A percentile compares a stretch with the other conserved stretches of the same genome.
phyloP scores from a whole-genome alignment of 2,888 invertebrate genomes.

The Pteria penguin region DNA sequence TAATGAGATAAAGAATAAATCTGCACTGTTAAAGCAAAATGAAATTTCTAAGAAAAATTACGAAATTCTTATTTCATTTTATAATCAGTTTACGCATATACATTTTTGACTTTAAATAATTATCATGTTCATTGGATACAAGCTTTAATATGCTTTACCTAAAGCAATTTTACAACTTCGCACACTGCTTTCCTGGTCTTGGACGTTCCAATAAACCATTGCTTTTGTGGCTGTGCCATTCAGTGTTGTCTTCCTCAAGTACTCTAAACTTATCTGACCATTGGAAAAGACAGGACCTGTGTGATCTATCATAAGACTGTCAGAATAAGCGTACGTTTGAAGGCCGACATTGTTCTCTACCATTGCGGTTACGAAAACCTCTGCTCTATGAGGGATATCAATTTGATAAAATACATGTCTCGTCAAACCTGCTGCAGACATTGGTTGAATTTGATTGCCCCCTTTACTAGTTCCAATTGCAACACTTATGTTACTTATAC shows the following conservation, averaged over 20 bases:
- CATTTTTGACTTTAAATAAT: too few relatives aligned
- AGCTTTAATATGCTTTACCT: too few relatives aligned
- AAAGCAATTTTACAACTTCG: background rate
- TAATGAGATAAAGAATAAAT: too few relatives aligned
- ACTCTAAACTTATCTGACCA: background rate
- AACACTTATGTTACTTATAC: background rate
- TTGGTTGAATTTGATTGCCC: background rate
- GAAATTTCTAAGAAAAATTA: too few relatives aligned
- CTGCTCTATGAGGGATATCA: background rate
- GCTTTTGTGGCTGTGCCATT: background rate
- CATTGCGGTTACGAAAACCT: background rate
- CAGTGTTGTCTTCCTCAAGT: background rate
- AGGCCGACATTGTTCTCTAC: background rate
- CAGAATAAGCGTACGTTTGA: background rate
- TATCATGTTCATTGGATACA: too few relatives aligned
- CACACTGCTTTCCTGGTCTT: background rate
- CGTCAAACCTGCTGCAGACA: background rate
- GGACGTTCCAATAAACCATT: background rate
- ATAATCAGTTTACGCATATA: too few relatives aligned
- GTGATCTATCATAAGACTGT: background rate
- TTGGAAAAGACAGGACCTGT: background rate
- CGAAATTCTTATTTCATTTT: too few relatives aligned
- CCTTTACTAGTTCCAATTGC: background rate
- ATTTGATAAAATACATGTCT: background rate
- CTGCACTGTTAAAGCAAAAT: too few relatives aligned